Evolutionary conservation across 2,888 invertebrate genomes (phyloP).

Genomic region (Ornithoptera priamus): DNA sequence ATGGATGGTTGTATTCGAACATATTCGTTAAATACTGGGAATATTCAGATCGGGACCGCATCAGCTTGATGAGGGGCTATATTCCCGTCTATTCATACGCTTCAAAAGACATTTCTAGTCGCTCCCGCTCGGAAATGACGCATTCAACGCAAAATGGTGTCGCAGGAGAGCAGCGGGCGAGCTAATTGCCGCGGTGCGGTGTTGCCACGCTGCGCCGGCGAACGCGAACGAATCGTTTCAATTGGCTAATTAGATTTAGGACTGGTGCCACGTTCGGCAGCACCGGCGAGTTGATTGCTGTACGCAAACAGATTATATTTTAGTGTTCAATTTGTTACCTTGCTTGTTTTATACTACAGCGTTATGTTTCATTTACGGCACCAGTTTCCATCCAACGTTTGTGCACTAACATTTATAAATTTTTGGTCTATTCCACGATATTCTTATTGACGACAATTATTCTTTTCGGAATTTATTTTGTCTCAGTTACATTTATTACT

Average conservation of each 20-base stretch:
- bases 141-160: slow-evolving; percentile 36
- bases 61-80: slow-evolving; percentile 22
- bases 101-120: slow-evolving; percentile 41
- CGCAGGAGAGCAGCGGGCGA: slow-evolving; percentile 36
- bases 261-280: slow-evolving; percentile 33
- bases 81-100: slow-evolving; percentile 35
- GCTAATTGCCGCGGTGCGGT: slow-evolving; percentile 44
- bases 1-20: background rate
- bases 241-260: slow-evolving; percentile 63
- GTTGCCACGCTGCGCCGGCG: slow-evolving; percentile 34
- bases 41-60: slow-evolving; percentile 18
- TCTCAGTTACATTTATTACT: no score
- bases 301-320: slow-evolving; percentile 38
- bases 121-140: slow-evolving; percentile 39
- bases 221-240: slow-evolving; percentile 51
- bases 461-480: no score
- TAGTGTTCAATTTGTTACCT: slow-evolving; percentile 40
- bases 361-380: background rate
- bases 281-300: slow-evolving; percentile 44
- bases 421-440: no score
- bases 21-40: slow-evolving; percentile 15
- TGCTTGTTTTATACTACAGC: background rate
- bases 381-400: no score
- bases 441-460: no score
- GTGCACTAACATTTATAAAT: no score